Evolutionary conservation across 2,113 vertebrate species (phyloP), one percentile per base, ranked within the genome.

Genomic region (Lycaon pictus): DNA sequence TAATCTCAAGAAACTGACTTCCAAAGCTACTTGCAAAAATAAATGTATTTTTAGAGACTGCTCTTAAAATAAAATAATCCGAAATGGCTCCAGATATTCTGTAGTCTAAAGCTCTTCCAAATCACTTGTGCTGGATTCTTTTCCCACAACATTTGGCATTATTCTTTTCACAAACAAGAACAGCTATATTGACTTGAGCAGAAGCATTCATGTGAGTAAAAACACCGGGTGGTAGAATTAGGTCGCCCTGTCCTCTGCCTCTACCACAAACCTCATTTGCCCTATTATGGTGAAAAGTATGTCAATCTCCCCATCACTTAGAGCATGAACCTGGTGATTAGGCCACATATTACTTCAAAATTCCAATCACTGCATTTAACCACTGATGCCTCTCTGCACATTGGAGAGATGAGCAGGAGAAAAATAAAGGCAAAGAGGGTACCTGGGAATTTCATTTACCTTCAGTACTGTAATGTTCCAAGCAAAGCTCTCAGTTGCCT

Each of bases 391-490:
- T 95, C 23, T 37, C 90, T 84, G 37, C 10, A 37, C 7, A 0
- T 17, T 69, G 67, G 6, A 82, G 53, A 92, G 25, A 23, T 11
- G 15, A 81, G 22, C 37, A 76, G 17, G 2, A 84, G 37, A 48
- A 77, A 71, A 62, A 53, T 0, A 27, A 37, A 92, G 77, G 22
- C 20, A 20, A 76, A 72, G 23, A 19, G 17, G 15, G 17, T 12
- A 32, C 13, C 11, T 35, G 29, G 19, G 11, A 25, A 89, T 88
- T 93, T 74, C 2, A 58, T 89, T 93, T 98, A 99, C 99, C 99
- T 99, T 99, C 84, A 99, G 71, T 58, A 99, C 99, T 19, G 99
- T 99, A 93, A 99, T 99, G 95, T 99, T 99, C 99, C 99, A 99
- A 0, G 99, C 99, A 97, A 99, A 99, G 97, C 99, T 99, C 95